Evolutionary conservation across 2,797 vertebrate genomes (phyloP).

Genomic region (Avahi laniger): DNA sequence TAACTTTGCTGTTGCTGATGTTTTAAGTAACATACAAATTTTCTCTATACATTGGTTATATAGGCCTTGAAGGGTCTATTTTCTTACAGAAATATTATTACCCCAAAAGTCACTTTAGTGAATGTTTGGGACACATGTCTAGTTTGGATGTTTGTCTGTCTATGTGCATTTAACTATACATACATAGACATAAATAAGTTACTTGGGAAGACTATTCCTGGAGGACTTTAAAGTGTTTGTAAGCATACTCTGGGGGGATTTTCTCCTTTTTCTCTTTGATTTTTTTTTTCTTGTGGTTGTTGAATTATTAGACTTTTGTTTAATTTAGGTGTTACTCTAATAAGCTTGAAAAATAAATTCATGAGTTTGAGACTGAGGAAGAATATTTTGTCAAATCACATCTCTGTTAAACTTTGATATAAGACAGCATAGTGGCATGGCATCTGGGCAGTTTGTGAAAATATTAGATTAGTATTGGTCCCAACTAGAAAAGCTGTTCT

Average conservation of each 20-base stretch:
- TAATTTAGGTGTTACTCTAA: neutral
- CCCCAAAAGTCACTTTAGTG: neutral
- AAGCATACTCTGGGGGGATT: neutral
- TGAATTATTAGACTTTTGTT: neutral
- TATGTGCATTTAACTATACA: neutral
- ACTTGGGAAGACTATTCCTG: neutral
- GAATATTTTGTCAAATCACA: neutral
- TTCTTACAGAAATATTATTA: neutral
- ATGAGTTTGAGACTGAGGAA: neutral
- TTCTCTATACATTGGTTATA: neutral
- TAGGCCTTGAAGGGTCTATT: neutral
- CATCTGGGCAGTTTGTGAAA: neutral
- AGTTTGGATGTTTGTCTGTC: neutral
- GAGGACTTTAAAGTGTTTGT: neutral
- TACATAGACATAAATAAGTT: neutral
- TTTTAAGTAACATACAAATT: neutral
- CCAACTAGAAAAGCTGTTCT: neutral
- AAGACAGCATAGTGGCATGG: neutral
- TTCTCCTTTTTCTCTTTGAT: neutral
- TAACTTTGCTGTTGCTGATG: neutral
- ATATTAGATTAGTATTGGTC: neutral
- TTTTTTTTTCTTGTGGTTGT: neutral
- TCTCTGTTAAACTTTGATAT: neutral
- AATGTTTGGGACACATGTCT: neutral
- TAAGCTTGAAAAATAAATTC: neutral